Base-by-base conservation (phyloP, 2,113 vertebrate genomes). In the Oplegnathus fasciatus region DNA sequence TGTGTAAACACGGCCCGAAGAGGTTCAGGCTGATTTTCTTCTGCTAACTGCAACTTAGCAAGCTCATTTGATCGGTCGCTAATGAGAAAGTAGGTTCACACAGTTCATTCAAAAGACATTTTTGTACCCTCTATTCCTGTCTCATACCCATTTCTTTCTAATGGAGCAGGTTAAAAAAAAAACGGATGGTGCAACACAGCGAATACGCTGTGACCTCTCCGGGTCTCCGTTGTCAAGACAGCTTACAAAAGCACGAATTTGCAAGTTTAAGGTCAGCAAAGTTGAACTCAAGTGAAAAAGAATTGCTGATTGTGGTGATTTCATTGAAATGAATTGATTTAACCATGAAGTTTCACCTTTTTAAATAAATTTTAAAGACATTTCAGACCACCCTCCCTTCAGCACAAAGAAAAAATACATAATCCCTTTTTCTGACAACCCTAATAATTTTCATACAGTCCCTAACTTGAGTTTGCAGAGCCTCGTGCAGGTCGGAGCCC, bases 401-500 rank as follows among this genome's bases (percentile, higher is more conserved):
- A 48, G 48, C 17, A 10, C 46, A 28, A 17, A 20, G 1, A 57
- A 32, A 57, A 24, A 2, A 1, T 0, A 26, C 22, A 14, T 0
- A 42, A 32, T 22, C n/a, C 8, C 17, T 8, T 57, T 52, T 24
- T 44, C 17, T 72, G 8, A 30, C 34, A 7, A 11, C 30, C 4
- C 2, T 0, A 17, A 26, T 67, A 2, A 44, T 46, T 68, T 64
- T 26, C 64, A 71, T 37, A 88, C 71, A 71, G 84, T 74, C 54
- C 55, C 30, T 18, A 54, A 20, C 58, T 62, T 74, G 30, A 61
- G 52, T 48, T 2, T 79, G 40, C 46, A 14, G 48, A 46, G 60
- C 8, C 54, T 4, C 17, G 9, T 8, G n/a, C 46, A 18, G 52
- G 30, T 32, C 22, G 18, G 13, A 57, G 44, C 17, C 42, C 22